A percentile compares a stretch with the other conserved stretches of the same genome.
phyloP scores from a whole-genome alignment of 2,797 vertebrate species.

The Perdix hodgsoniae region DNA sequence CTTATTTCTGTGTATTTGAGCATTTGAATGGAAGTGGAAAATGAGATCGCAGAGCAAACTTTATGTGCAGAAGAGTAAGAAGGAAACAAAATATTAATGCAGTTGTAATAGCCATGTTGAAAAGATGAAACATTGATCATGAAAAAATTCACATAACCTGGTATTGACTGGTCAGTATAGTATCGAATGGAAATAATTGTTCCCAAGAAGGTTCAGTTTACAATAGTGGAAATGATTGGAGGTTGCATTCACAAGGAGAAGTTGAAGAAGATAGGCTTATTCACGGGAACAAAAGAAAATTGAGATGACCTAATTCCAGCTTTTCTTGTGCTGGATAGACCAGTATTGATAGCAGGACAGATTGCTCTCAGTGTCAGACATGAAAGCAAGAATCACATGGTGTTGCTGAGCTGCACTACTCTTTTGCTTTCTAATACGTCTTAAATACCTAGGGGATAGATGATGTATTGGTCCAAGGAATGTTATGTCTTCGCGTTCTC shows the following conservation, averaged over 20 bases:
- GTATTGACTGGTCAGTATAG: conserved; percentile 59
- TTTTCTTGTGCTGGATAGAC: conserved; percentile 73
- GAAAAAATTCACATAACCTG: conserved; percentile 48
- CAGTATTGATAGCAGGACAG: conserved; percentile 76
- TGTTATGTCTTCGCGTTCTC: not conserved
- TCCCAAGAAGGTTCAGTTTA: conserved; percentile 44
- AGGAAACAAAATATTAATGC: conserved; percentile 71
- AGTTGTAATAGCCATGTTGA: conserved; percentile 65
- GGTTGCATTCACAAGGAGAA: conserved; percentile 59
- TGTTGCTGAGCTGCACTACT: not conserved
- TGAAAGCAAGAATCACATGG: conserved; percentile 62
- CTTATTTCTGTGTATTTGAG: conserved; percentile 34
- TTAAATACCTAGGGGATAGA: not conserved
- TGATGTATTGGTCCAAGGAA: not conserved
- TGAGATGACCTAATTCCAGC: conserved; percentile 78
- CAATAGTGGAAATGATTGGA: conserved; percentile 46
- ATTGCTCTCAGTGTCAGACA: conserved; percentile 71
- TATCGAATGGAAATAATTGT: conserved; percentile 59
- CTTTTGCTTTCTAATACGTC: not conserved
- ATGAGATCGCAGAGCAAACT: conserved; percentile 48
- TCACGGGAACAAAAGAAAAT: conserved; percentile 79
- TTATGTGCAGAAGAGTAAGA: conserved; percentile 48
- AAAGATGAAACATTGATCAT: conserved; percentile 75
- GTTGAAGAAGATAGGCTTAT: conserved; percentile 55
- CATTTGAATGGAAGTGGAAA: conserved; percentile 38